Conservation (phyloP, 2,888 invertebrate genomes). For the Agrotis puta region DNA sequence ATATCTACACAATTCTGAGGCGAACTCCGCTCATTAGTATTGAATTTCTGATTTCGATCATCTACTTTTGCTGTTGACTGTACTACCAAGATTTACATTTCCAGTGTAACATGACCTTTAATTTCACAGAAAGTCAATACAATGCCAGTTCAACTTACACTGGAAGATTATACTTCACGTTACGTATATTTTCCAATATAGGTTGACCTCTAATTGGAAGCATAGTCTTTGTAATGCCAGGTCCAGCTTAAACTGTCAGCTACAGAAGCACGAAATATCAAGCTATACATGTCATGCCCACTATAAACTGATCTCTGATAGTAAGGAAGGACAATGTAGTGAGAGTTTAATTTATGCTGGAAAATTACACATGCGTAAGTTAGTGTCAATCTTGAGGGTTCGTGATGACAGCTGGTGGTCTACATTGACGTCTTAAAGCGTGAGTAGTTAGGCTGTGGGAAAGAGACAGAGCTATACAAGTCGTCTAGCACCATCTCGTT, state of each 20-base stretch:
- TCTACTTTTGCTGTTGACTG: no score
- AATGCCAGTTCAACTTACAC: neutral
- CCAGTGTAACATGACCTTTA: neutral
- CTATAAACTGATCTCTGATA: neutral
- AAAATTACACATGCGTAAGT: neutral
- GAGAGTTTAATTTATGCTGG: neutral
- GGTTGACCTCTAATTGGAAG: neutral
- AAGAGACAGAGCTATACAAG: no score
- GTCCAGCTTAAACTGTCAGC: neutral
- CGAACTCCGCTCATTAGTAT: no score
- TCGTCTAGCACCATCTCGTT: no score
- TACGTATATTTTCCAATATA: neutral
- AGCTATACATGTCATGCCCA: no score
- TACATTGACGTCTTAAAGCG: no score
- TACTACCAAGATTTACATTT: no score
- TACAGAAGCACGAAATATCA: no score
- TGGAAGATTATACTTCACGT: neutral
- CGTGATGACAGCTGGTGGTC: slow-evolving; percentile 2
- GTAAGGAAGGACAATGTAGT: neutral
- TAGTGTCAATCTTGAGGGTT: slow-evolving; percentile 5
- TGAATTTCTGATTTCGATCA: no score
- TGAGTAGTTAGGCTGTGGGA: no score
- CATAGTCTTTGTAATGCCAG: neutral
- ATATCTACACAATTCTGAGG: no score
- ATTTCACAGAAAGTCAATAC: neutral